Percentiles rank a stretch among this genome's conserved stretches.
Evolutionary conservation across 2,113 vertebrate genomes (phyloP).

Genomic region (Pithys albifrons): DNA sequence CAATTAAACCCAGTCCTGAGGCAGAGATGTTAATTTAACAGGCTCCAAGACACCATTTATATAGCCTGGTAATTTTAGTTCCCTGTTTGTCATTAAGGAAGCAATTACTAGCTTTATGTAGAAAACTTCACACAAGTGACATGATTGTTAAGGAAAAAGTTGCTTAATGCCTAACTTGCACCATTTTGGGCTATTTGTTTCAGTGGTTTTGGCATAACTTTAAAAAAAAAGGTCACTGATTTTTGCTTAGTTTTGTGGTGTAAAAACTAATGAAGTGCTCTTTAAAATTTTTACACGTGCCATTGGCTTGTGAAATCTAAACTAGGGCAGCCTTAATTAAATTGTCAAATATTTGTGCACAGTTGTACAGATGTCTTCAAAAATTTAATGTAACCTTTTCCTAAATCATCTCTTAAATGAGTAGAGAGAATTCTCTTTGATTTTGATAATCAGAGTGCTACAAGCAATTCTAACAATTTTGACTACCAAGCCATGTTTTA

Average conservation of each 20-base stretch:
- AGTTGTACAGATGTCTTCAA: background rate
- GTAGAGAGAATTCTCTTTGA: background rate
- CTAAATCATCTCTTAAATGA: background rate
- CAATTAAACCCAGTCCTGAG: conserved; percentile 68
- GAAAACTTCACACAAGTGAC: conserved; percentile 68
- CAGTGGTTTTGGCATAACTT: conserved; percentile 53
- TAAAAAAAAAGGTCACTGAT: background rate
- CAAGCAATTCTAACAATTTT: background rate
- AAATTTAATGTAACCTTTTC: background rate
- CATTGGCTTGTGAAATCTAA: conserved; percentile 1
- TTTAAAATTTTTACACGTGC: background rate
- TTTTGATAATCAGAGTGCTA: background rate
- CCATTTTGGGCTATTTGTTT: conserved; percentile 46
- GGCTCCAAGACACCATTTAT: conserved; percentile 67
- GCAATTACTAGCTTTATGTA: conserved; percentile 69
- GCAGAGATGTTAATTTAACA: conserved; percentile 74
- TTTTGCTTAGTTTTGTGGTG: conserved; percentile 4
- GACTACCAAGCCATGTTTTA: background rate
- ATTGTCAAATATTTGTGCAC: background rate
- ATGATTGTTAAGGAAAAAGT: conserved; percentile 63
- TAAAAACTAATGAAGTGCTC: conserved; percentile 51
- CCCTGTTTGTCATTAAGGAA: conserved; percentile 66
- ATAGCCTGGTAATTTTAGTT: conserved; percentile 68
- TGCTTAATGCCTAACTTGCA: conserved; percentile 22
- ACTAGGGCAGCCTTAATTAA: conserved; percentile 37